phyloP scores from a whole-genome alignment of 1,140 invertebrate species.

The Helicorthomorpha holstii region DNA sequence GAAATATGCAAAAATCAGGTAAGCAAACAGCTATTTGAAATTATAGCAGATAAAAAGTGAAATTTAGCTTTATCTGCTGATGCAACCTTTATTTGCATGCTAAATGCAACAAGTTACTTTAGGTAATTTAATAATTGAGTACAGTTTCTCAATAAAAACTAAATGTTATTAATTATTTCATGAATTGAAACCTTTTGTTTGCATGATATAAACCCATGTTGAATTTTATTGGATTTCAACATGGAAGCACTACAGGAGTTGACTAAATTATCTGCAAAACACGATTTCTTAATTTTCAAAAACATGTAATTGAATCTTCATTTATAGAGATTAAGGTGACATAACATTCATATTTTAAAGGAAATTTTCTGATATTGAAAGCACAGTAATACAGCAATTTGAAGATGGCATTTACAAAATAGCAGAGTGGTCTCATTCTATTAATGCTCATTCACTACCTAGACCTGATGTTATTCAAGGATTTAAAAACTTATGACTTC shows the following conservation, averaged over 20 bases:
- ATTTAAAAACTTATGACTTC: no score
- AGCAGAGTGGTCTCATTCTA: constrained; percentile 69
- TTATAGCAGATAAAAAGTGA: constrained; percentile 69
- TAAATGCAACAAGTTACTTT: constrained; percentile 41
- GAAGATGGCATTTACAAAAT: constrained; percentile 56
- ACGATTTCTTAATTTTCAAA: no score
- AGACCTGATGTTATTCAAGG: constrained; percentile 65
- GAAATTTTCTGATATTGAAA: constrained; percentile 94
- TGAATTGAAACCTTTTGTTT: no score
- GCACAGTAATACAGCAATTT: constrained; percentile 72
- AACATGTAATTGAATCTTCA: no score
- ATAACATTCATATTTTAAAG: no score
- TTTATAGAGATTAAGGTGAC: no score
- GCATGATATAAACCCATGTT: no score
- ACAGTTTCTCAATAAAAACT: no score
- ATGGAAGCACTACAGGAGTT: constrained; percentile 42
- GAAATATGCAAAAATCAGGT: constrained; percentile 25
- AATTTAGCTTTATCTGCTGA: constrained; percentile 81
- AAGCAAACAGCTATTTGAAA: constrained; percentile 45
- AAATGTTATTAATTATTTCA: no score
- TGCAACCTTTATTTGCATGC: no score
- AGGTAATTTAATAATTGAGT: no score
- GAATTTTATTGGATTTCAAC: constrained; percentile 61
- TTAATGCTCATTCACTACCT: constrained; percentile 72
- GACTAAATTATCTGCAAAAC: constrained; percentile 43